Conservation (phyloP, 2,888 invertebrate genomes). For the Trichopria drosophilae region DNA sequence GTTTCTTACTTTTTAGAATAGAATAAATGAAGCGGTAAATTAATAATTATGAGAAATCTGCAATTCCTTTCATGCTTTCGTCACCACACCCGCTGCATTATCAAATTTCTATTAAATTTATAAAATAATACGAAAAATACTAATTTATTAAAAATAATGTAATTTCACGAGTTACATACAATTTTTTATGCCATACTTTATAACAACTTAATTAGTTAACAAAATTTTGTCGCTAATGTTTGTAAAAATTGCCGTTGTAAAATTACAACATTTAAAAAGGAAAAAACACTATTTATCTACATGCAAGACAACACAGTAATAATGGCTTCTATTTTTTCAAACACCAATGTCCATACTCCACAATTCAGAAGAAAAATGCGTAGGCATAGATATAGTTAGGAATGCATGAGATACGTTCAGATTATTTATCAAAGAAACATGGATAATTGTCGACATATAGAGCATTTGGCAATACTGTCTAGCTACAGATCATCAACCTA, state of each 20-base stretch:
- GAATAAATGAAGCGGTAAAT: constrained; percentile 32
- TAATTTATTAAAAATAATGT: too few relatives aligned
- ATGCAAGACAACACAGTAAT: too few relatives aligned
- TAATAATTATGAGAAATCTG: constrained; percentile 38
- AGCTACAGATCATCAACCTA: constrained; percentile 52
- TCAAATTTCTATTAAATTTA: constrained; percentile 22
- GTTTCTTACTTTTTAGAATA: constrained; percentile 24
- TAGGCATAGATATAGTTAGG: constrained; percentile 45
- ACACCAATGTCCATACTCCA: too few relatives aligned
- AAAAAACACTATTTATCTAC: too few relatives aligned
- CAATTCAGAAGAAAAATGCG: constrained; percentile 22
- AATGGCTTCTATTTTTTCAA: too few relatives aligned
- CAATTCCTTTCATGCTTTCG: constrained; percentile 48
- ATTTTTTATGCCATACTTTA: too few relatives aligned
- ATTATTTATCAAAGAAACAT: constrained; percentile 50
- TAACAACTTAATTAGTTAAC: too few relatives aligned
- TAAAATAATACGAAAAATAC: too few relatives aligned
- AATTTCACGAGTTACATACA: too few relatives aligned
- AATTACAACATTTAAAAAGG: too few relatives aligned
- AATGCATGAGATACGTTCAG: not conserved
- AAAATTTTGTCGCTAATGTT: too few relatives aligned
- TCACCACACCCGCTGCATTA: constrained; percentile 50
- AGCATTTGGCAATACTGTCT: constrained; percentile 59
- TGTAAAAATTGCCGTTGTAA: too few relatives aligned
- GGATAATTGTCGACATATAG: constrained; percentile 59